Conservation (phyloP, 1,140 invertebrate species). For the Brachionus koreanus region DNA sequence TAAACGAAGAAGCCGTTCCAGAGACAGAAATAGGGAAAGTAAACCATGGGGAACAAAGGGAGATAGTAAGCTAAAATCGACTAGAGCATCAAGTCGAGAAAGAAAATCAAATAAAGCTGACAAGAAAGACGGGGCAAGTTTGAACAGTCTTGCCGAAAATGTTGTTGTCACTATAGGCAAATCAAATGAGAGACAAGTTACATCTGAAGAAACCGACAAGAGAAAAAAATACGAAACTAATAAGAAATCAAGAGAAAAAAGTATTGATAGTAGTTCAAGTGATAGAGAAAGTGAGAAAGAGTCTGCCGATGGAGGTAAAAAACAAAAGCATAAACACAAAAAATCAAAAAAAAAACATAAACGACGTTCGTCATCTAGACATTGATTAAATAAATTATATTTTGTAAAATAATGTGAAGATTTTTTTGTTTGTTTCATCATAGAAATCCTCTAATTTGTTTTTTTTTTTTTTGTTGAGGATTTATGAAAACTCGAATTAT, state of each 20-base stretch:
- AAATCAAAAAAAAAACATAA: conserved; percentile 9
- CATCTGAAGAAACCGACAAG: neutral
- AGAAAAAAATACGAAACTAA: neutral
- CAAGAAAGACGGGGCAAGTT: neutral
- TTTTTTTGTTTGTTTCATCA: neutral
- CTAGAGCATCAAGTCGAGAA: neutral
- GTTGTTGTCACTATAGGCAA: neutral
- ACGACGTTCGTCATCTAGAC: neutral
- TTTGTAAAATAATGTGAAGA: neutral
- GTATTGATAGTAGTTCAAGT: conserved; percentile 16
- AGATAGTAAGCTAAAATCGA: neutral
- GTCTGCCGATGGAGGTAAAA: neutral
- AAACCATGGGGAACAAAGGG: neutral
- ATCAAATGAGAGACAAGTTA: neutral
- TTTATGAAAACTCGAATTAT: neutral
- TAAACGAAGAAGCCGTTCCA: neutral
- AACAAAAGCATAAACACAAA: conserved; percentile 30
- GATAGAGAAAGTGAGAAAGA: neutral
- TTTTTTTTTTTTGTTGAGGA: neutral
- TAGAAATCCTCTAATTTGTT: neutral
- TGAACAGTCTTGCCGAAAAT: neutral
- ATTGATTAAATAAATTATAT: neutral
- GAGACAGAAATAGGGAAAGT: neutral
- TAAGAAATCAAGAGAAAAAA: neutral
- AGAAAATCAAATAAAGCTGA: neutral